phyloP scores from a whole-genome alignment of 2,113 vertebrate species.

The Pygoscelis adeliae region DNA sequence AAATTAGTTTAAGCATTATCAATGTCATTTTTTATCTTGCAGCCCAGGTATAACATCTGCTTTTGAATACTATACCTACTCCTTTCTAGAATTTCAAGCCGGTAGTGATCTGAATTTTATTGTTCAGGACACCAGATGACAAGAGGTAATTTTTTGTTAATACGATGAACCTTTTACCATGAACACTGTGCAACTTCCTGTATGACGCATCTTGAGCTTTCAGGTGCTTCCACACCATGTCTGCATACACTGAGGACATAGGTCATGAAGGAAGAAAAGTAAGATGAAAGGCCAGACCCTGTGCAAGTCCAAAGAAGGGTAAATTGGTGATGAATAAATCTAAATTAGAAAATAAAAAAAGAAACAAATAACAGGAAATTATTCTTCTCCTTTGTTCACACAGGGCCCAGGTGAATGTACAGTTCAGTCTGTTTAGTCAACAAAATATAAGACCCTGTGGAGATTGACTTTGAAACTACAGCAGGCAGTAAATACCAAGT shows the following conservation, averaged over 20 bases:
- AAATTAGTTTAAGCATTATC: background rate
- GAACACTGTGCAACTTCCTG: background rate
- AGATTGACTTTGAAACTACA: background rate
- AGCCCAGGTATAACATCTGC: background rate
- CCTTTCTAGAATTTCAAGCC: background rate
- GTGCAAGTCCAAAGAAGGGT: background rate
- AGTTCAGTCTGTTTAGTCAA: background rate
- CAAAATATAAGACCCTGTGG: background rate
- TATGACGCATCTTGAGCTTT: background rate
- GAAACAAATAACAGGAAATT: background rate
- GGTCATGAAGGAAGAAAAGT: background rate
- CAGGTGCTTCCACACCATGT: background rate
- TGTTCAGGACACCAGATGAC: background rate
- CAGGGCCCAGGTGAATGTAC: background rate
- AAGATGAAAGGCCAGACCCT: background rate
- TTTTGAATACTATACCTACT: background rate
- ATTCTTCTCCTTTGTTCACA: background rate
- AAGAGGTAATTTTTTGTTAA: background rate
- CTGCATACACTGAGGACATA: rapidly evolving
- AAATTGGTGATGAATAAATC: background rate
- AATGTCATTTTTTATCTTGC: background rate
- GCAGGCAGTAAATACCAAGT: background rate
- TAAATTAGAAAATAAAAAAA: background rate
- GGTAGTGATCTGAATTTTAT: background rate
- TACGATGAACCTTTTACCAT: background rate